Evolutionary conservation across 2,888 invertebrate genomes (phyloP).

Genomic region (Entomobrya multifasciata): DNA sequence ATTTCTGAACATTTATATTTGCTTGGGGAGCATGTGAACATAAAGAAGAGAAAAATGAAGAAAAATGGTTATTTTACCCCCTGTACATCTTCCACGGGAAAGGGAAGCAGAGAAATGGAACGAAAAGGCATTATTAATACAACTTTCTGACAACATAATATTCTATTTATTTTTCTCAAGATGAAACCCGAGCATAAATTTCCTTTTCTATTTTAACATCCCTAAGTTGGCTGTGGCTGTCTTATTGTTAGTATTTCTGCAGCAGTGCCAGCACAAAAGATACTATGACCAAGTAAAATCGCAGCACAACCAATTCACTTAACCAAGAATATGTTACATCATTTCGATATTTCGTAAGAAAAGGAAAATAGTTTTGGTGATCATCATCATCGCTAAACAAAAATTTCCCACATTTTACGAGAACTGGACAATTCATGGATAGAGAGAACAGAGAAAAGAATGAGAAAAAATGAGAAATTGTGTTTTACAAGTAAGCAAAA

Average conservation of each 20-base stretch:
- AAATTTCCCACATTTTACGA: not conserved
- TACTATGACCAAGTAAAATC: not conserved
- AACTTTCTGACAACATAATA: slow-evolving; percentile 67
- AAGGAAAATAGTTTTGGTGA: slow-evolving; percentile 19
- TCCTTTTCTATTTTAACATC: not conserved
- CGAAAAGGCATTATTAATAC: slow-evolving; percentile 33
- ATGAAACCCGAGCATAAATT: slow-evolving; percentile 26
- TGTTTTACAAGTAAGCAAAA: not conserved
- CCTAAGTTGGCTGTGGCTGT: too few species aligned
- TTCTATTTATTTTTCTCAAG: slow-evolving; percentile 61
- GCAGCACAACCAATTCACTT: not conserved
- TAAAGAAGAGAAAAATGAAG: slow-evolving; percentile 32
- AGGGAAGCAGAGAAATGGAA: not conserved
- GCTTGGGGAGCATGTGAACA: not conserved
- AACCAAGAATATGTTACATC: not conserved
- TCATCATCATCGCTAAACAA: not conserved
- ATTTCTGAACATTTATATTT: not conserved
- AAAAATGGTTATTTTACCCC: slow-evolving; percentile 59
- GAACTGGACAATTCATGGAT: not conserved
- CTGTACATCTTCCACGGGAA: slow-evolving; percentile 40
- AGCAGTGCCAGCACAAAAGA: not conserved
- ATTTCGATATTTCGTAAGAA: not conserved
- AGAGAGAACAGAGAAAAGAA: not conserved
- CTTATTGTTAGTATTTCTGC: too few species aligned
- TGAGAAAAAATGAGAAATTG: slow-evolving; percentile 4